These are phyloP conservation scores for Larimichthys crocea DNA, from an alignment of 2,113 vertebrate genomes.

Conservation along the genomic window DNA sequence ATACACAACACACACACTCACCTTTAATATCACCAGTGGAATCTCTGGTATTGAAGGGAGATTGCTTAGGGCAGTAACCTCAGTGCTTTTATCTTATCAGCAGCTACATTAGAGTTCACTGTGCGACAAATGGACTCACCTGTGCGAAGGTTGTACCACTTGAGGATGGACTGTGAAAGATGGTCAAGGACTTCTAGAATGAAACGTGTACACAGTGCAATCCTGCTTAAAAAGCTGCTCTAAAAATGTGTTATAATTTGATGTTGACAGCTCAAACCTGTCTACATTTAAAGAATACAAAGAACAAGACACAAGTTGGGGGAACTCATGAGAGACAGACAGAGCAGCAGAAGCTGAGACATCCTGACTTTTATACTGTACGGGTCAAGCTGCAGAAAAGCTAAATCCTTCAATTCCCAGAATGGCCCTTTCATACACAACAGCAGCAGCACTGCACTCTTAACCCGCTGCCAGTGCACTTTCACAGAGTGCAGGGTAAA, in stretches of 20 bases:
- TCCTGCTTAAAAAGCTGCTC: background rate
- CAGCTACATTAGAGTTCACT: background rate
- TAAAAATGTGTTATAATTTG: background rate
- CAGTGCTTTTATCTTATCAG: slow-evolving; percentile 24
- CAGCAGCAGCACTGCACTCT: too few relatives aligned
- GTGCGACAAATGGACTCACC: background rate
- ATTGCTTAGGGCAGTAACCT: background rate
- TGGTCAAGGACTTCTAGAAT: background rate
- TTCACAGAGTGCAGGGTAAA: too few relatives aligned
- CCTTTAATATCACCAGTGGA: background rate
- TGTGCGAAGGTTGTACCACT: background rate
- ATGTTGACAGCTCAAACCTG: background rate
- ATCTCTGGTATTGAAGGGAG: background rate
- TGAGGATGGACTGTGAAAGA: background rate
- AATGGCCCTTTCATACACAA: too few relatives aligned
- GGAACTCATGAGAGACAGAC: background rate
- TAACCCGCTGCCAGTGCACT: too few relatives aligned
- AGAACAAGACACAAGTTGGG: background rate
- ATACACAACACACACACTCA: slow-evolving; percentile 7
- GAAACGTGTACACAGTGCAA: background rate
- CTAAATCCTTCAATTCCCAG: background rate
- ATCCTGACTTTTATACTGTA: background rate
- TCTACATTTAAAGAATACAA: background rate
- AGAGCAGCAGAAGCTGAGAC: background rate
- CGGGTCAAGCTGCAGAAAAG: background rate